phyloP scores from a whole-genome alignment of 1,140 invertebrate species.

The Prorops nasuta region DNA sequence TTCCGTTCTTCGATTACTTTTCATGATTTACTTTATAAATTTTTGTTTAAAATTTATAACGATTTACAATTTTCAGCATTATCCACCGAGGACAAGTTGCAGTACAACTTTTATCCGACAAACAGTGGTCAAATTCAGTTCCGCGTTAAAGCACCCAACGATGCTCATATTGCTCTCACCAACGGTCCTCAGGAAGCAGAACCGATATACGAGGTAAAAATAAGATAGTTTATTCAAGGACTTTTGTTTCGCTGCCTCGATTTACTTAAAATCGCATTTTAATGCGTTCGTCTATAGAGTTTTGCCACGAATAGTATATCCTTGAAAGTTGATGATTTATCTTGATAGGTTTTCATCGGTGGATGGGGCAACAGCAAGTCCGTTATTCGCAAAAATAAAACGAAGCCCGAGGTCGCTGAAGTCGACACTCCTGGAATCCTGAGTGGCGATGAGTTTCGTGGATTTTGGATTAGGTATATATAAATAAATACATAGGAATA shows the following conservation, averaged over 20 bases:
- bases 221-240: too few relatives aligned
- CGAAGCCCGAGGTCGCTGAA: slow-evolving; percentile 75
- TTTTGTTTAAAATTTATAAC: not conserved
- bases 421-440: slow-evolving; percentile 70
- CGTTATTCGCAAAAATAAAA: slow-evolving; percentile 75
- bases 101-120: slow-evolving; percentile 77
- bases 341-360: slow-evolving; percentile 70
- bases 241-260: too few relatives aligned
- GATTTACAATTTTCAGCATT: slow-evolving; percentile 61
- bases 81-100: slow-evolving; percentile 73
- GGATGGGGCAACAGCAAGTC: slow-evolving; percentile 82
- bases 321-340: not conserved
- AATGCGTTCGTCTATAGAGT: too few relatives aligned
- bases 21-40: not conserved
- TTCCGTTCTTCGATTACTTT: not conserved
- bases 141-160: slow-evolving; percentile 71
- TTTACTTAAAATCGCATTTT: too few relatives aligned
- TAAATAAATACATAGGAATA: not conserved
- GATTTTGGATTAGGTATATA: slow-evolving; percentile 71
- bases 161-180: slow-evolving; percentile 78
- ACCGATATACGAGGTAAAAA: slow-evolving; percentile 71
- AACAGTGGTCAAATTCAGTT: slow-evolving; percentile 68
- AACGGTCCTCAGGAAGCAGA: slow-evolving; percentile 64
- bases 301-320: too few relatives aligned
- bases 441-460: slow-evolving; percentile 68